Percentiles rank a stretch among this genome's conserved stretches.
phyloP scores from a whole-genome alignment of 2,888 invertebrate genomes.

The Pherbina coryleti region DNA sequence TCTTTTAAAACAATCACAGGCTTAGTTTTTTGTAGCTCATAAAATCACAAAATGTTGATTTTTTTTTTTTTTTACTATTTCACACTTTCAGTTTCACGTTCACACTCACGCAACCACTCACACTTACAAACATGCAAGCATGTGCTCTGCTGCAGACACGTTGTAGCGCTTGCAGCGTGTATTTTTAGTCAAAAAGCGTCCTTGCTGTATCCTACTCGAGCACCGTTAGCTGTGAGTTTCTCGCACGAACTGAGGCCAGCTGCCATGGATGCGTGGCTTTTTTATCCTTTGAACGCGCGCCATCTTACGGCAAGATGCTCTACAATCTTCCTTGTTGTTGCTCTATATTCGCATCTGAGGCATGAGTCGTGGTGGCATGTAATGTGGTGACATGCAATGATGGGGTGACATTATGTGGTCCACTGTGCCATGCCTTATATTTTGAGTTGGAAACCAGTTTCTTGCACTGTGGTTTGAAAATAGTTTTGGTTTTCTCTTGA shows the following conservation, averaged over 20 bases:
- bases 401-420: background rate
- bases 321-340: background rate
- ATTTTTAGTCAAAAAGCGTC: background rate
- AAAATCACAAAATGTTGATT: too few relatives aligned
- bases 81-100: too few relatives aligned
- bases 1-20: too few relatives aligned
- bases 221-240: constrained; percentile 16
- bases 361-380: background rate
- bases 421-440: too few relatives aligned
- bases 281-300: constrained; percentile 20
- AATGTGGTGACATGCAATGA: background rate
- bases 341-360: background rate
- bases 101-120: constrained; percentile 1
- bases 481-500: background rate
- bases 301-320: constrained; percentile 2
- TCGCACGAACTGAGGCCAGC: constrained; percentile 18
- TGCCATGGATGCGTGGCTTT: constrained; percentile 8
- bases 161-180: background rate
- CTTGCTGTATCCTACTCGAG: background rate
- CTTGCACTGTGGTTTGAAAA: background rate
- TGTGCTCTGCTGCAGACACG: background rate
- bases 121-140: background rate
- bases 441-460: background rate
- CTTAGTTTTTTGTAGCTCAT: too few relatives aligned
- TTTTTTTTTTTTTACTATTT: too few relatives aligned